Evolutionary conservation across 2,113 vertebrate genomes (phyloP).

Genomic region (Ramphastos sulfuratus): DNA sequence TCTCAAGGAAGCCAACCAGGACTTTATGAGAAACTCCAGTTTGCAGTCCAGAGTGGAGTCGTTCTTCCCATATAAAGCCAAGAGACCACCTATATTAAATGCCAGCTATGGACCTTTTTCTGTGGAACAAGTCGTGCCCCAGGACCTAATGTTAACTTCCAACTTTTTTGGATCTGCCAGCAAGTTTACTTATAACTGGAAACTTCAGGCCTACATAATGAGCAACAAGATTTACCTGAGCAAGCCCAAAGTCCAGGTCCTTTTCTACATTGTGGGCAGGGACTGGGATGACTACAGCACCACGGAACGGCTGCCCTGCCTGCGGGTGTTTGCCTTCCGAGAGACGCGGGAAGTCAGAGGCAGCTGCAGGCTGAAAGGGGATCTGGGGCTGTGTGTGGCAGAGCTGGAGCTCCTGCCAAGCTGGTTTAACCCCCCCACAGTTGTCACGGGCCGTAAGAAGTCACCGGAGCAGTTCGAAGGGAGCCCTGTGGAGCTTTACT

Average conservation of each 20-base stretch:
- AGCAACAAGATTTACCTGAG: constrained; percentile 80
- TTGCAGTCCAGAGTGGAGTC: constrained; percentile 85
- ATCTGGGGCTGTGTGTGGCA: constrained; percentile 87
- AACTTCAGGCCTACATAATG: constrained; percentile 86
- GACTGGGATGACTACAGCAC: constrained; percentile 89
- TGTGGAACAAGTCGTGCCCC: constrained; percentile 81
- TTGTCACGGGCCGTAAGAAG: constrained; percentile 83
- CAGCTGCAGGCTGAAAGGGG: constrained; percentile 83
- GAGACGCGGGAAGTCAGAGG: constrained; percentile 90
- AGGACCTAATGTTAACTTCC: constrained; percentile 79
- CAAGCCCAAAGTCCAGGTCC: constrained; percentile 87
- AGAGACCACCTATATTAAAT: constrained; percentile 79
- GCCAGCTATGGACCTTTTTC: constrained; percentile 90
- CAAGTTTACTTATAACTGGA: constrained; percentile 88
- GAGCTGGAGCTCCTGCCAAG: constrained; percentile 84
- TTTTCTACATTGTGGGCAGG: constrained; percentile 88
- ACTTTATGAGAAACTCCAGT: constrained; percentile 89
- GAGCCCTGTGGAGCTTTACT: constrained; percentile 91
- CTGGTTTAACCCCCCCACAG: constrained; percentile 84
- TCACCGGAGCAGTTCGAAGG: constrained; percentile 72
- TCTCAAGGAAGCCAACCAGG: constrained; percentile 89
- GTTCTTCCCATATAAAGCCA: constrained; percentile 88
- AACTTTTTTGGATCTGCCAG: constrained; percentile 73
- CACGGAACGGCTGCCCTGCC: constrained; percentile 85
- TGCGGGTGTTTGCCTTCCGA: constrained; percentile 89